phyloP scores from a whole-genome alignment of 2,113 vertebrate genomes.

The Phylloscopus whistleri region DNA sequence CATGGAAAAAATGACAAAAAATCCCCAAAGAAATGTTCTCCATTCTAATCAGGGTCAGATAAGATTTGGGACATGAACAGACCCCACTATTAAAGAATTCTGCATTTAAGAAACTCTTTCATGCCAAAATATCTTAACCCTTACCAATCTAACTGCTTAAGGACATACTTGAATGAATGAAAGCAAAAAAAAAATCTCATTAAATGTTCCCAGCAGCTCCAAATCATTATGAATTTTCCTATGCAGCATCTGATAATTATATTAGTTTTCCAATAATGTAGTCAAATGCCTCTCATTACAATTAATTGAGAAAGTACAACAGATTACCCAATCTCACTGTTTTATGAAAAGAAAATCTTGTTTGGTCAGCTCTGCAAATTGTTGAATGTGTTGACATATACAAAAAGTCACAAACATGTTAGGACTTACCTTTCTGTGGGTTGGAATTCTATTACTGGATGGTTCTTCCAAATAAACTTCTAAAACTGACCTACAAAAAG shows the following conservation, averaged over 20 bases:
- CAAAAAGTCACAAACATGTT: not conserved
- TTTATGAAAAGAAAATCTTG: conserved; percentile 2
- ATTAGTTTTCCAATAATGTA: conserved; percentile 57
- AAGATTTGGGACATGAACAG: not conserved
- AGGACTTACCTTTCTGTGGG: not conserved
- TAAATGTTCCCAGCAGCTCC: conserved; percentile 50
- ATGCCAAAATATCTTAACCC: not conserved
- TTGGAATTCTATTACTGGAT: not conserved
- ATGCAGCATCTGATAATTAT: conserved; percentile 31
- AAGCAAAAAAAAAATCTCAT: conserved; percentile 64
- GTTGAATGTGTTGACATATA: not conserved
- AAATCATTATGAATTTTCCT: conserved; percentile 50
- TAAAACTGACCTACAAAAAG: not conserved
- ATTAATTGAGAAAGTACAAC: conserved; percentile 40
- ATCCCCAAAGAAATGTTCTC: not conserved
- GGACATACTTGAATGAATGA: conserved; percentile 36
- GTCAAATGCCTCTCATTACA: conserved; percentile 54
- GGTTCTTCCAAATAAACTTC: not conserved
- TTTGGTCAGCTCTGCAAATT: not conserved
- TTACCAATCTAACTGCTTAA: not conserved
- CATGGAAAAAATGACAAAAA: not conserved
- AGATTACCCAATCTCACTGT: not conserved
- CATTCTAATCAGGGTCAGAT: not conserved
- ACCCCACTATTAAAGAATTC: not conserved
- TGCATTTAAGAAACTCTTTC: not conserved